phyloP scores from a whole-genome alignment of 2,797 vertebrate species.

The Semaprochilodus insignis region DNA sequence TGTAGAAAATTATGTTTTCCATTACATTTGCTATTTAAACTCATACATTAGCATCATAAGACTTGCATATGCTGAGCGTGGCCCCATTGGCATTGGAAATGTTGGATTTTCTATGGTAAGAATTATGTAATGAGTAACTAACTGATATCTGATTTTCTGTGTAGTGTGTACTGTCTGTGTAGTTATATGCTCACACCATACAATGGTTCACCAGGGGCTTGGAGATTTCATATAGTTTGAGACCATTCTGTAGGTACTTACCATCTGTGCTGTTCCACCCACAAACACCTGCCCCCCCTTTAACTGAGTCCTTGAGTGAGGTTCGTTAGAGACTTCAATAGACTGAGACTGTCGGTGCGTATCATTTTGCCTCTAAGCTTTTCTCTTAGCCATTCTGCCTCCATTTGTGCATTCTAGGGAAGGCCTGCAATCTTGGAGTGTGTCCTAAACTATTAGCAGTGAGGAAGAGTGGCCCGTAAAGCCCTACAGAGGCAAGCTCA shows the following conservation, averaged over 20 bases:
- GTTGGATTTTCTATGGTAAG: neutral
- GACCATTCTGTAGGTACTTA: constrained; percentile 2
- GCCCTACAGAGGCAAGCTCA: constrained; percentile 23
- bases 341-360: constrained; percentile 34
- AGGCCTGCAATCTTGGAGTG: constrained; percentile 27
- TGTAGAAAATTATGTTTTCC: too few relatives aligned
- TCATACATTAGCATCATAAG: neutral
- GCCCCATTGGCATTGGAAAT: neutral
- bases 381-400: neutral
- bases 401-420: constrained; percentile 28
- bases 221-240: constrained; percentile 36
- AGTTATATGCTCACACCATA: constrained; percentile 3
- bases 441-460: constrained; percentile 33
- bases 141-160: neutral
- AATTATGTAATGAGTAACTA: neutral
- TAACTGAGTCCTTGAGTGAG: constrained; percentile 49
- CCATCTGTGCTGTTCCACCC: constrained; percentile 4
- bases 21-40: neutral
- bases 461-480: constrained; percentile 24
- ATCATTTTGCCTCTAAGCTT: constrained; percentile 6
- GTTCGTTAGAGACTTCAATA: constrained; percentile 64
- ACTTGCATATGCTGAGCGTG: neutral
- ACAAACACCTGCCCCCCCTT: constrained; percentile 37
- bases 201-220: constrained; percentile 10
- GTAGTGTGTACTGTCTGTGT: too few relatives aligned